Base-by-base conservation (phyloP, 1,140 invertebrate genomes). In the Zaprionus davidi region DNA sequence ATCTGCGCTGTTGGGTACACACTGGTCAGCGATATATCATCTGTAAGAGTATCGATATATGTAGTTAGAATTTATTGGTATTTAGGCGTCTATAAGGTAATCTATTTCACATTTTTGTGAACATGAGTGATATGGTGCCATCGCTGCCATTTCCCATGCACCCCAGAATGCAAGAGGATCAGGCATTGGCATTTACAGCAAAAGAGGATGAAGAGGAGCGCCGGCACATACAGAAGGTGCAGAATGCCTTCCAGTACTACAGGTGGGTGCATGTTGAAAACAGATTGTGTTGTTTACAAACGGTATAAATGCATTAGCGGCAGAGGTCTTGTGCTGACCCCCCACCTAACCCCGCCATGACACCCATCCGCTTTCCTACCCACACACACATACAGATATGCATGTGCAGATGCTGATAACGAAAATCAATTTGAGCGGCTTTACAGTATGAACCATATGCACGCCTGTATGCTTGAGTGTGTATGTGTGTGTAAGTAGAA, bases 241-340 rank as follows among this genome's bases (percentile, higher is more conserved):
- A 81, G 62, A 90, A 85, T 66, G 85, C 85, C 58, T 90, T 90
- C 56, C 76, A 85, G 26, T 90, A 85, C 76, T 90, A 90, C 63
- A 81, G 81, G 85, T 90, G 31, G 71, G 84, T 78, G 9, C 13
- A 62, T 55, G 13, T 49, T 44, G 26, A 28, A 57, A 56, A 46
- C n/a, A 46, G 41, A 46, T 46, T 46, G 38, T 46, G 38, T 74
- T 74, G 72, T 59, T 65, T 62, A 59, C 66, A 70, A 69, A 82
- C 71, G 68, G 49, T 82, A 51, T 57, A 64, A 74, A 74, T 58
- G 65, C 46, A 62, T 53, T 17, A 24, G 44, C 46, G 46, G 46
- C 20, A 24, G 9, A 34, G 31, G 20, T 51, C 46, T 20, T 34
- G 24, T 36, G 15, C 28, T 26, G 59, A 22, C 76, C 58, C 51